These are phyloP conservation scores for Eremobia ochroleuca DNA, from an alignment of 2,888 invertebrate genomes.

Conservation along the genomic window DNA sequence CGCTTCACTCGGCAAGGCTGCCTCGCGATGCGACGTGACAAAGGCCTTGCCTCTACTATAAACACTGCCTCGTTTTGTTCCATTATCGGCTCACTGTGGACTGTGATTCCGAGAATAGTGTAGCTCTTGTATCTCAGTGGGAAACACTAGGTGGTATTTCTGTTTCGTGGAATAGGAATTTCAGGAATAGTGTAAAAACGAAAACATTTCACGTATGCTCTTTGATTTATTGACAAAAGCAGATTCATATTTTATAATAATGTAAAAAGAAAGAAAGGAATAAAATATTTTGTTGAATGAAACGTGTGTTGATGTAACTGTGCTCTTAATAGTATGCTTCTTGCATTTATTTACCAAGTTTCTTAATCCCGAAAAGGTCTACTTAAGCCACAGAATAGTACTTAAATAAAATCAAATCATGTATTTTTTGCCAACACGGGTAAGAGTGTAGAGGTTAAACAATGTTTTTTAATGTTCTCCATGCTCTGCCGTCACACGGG, in stretches of 20 bases:
- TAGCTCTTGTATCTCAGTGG: conserved; percentile 50
- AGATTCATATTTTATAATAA: neutral
- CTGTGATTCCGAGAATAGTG: conserved; percentile 69
- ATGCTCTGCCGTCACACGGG: too few species aligned
- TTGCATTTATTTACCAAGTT: neutral
- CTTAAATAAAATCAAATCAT: too few species aligned
- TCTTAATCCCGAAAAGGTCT: neutral
- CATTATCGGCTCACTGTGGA: conserved; percentile 71
- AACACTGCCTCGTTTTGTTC: conserved; percentile 74
- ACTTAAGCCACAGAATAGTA: neutral
- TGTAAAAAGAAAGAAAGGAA: neutral
- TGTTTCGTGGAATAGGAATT: conserved; percentile 4
- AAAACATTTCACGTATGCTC: neutral
- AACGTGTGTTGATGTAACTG: neutral
- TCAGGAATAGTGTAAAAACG: neutral
- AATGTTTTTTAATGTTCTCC: too few species aligned
- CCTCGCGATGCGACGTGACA: conserved; percentile 66
- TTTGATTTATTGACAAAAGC: neutral
- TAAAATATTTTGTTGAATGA: neutral
- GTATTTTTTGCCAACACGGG: too few species aligned
- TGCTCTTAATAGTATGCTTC: neutral
- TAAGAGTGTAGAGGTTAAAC: too few species aligned
- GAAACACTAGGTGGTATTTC: conserved; percentile 7
- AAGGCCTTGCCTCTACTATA: conserved; percentile 65
- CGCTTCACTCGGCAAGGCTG: conserved; percentile 70